Percentiles rank a stretch among this genome's conserved stretches.
Conservation (phyloP, 2,113 vertebrate genomes). For the Rhinoderma darwinii region DNA sequence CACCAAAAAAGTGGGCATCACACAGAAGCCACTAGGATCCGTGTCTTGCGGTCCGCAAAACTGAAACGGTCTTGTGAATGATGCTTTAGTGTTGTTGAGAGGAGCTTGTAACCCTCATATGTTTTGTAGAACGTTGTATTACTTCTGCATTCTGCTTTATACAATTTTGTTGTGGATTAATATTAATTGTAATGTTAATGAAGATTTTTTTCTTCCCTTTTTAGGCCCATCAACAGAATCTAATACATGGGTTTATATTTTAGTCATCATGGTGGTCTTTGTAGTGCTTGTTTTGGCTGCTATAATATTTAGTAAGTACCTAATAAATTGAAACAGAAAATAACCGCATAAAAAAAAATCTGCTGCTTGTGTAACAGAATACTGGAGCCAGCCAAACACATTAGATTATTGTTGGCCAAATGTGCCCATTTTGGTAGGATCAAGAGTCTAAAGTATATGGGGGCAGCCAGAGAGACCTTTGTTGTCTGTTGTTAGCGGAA, state of each 20-base stretch:
- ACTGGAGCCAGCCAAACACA: background rate
- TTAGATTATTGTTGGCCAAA: no score
- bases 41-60: no score
- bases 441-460: background rate
- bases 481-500: background rate
- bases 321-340: background rate
- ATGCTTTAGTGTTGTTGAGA: no score
- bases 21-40: no score
- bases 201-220: background rate
- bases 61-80: no score
- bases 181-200: background rate
- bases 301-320: background rate
- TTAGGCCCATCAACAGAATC: background rate
- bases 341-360: background rate
- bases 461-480: background rate
- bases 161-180: background rate
- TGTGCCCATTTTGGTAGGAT: background rate
- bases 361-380: background rate
- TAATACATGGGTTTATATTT: background rate
- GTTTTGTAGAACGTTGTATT: background rate
- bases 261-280: background rate
- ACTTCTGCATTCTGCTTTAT: background rate
- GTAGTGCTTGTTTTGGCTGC: background rate
- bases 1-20: no score
- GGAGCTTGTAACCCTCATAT: no score